Conservation (phyloP, 2,888 invertebrate genomes). For the Orthonevra nobilis region DNA sequence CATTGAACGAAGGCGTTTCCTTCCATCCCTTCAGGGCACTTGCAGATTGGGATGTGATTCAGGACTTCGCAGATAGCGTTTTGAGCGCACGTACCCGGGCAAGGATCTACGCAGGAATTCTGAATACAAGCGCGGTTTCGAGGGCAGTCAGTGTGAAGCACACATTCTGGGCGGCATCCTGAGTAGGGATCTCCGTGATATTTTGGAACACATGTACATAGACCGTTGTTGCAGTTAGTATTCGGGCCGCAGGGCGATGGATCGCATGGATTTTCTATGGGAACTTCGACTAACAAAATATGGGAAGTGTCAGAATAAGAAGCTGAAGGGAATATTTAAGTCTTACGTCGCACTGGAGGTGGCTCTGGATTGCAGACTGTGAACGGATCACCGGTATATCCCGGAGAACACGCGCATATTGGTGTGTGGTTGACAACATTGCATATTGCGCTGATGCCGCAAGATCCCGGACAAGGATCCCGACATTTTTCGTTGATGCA, state of each 20-base stretch:
- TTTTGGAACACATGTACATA: conserved; percentile 85
- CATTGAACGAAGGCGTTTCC: conserved; percentile 87
- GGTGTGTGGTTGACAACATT: conserved; percentile 86
- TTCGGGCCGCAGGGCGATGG: conserved; percentile 88
- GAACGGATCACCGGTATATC: conserved; percentile 85
- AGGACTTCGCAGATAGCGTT: conserved; percentile 87
- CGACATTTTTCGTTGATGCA: conserved; percentile 88
- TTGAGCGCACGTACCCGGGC: conserved; percentile 86
- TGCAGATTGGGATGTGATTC: conserved; percentile 87
- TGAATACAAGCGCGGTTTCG: conserved; percentile 85
- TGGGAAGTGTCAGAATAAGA: conserved; percentile 36
- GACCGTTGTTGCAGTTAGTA: conserved; percentile 84
- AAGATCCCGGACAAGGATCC: conserved; percentile 86
- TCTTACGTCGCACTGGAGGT: conserved; percentile 77
- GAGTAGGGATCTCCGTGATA: conserved; percentile 87
- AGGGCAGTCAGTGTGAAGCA: conserved; percentile 85
- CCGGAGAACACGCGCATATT: conserved; percentile 84
- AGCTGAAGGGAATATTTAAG: not conserved
- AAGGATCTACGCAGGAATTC: conserved; percentile 87
- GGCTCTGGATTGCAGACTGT: conserved; percentile 81
- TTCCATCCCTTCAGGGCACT: conserved; percentile 82
- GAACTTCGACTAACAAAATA: conserved; percentile 70
- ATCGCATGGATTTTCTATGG: conserved; percentile 83
- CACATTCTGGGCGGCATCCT: conserved; percentile 87
- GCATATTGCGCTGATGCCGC: conserved; percentile 84